Base-by-base conservation (phyloP, 1,140 invertebrate genomes). In the Eubasilissa regina region DNA sequence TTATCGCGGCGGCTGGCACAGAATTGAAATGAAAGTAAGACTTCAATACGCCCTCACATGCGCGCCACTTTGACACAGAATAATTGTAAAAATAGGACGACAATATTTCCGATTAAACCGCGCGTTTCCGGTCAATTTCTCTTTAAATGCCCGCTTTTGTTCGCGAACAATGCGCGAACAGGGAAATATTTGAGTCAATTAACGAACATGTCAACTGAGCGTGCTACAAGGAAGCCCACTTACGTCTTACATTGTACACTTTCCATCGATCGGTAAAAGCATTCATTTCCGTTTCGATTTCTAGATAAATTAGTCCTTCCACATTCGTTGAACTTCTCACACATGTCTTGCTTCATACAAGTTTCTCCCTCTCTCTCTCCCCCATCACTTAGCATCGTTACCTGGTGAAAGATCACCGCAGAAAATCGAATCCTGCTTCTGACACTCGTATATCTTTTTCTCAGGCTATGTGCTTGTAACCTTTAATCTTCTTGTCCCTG, bases 1-100 rank as follows among this genome's bases (percentile, higher is more conserved):
- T 70, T n/a, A 70, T 48, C 10, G 44, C 45, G 45, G 48, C 66
- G 48, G 66, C 45, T 70, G 66, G 44, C 15, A 17, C 13, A 48
- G 19, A 48, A 70, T 70, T 45, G 66, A 70, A 70, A 70, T 70
- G 48, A 70, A 51, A 9, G 11, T 70, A 70, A 70, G 21, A 51
- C n/a, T 70, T 70, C 66, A 44, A 66, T 25, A 44, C 62, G 35
- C 43, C 15, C 62, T 12, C 60, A 19, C 12, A 66, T 13, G 10
- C 35, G 13, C 35, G 21, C n/a, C n/a, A 17, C 17, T 64, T 64
- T n/a, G 25, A 35, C 1, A 3, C 1, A 35, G 1, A 35, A 35
- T 35, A 58, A 21, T 58, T 58, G 25, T 21, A 58, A 58, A 58
- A 58, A 58, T 58, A 58, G 55, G 21, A 21, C 17, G 12, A 66